Conservation (phyloP, 2,888 invertebrate genomes). For the Coelinius sp. region DNA sequence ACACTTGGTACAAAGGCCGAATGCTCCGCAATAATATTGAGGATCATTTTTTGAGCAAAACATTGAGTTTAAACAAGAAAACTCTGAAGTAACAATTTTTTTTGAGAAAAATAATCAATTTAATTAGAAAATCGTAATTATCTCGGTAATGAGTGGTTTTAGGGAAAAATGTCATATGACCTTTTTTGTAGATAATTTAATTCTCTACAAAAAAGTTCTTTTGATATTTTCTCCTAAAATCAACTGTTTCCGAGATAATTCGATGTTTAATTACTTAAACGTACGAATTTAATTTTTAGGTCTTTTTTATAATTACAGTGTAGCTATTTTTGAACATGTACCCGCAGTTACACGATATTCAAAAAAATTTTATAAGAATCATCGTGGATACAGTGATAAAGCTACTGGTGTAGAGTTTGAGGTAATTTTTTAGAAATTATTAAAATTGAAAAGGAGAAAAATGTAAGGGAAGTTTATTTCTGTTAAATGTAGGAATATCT, state of each 20-base stretch:
- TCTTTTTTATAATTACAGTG: constrained; percentile 74
- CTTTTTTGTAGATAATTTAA: too few relatives aligned
- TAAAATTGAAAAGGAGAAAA: too few relatives aligned
- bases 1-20: constrained; percentile 78
- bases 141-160: too few relatives aligned
- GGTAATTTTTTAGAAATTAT: constrained; percentile 67
- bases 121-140: too few relatives aligned
- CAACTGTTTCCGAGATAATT: too few relatives aligned
- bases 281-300: neutral
- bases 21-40: constrained; percentile 73
- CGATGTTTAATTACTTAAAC: too few relatives aligned
- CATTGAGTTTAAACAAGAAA: constrained; percentile 63
- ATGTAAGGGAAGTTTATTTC: too few relatives aligned
- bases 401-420: constrained; percentile 79
- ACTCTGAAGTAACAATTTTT: constrained; percentile 57
- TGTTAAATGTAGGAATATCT: too few relatives aligned
- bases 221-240: constrained; percentile 46
- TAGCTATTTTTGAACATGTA: constrained; percentile 79
- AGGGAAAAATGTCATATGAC: too few relatives aligned
- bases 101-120: neutral
- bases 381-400: constrained; percentile 39
- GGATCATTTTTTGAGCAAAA: constrained; percentile 68
- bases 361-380: neutral
- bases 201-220: neutral
- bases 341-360: constrained; percentile 75